Evolutionary conservation across 2,888 invertebrate genomes (phyloP).

Genomic region (Arctia plantaginis): DNA sequence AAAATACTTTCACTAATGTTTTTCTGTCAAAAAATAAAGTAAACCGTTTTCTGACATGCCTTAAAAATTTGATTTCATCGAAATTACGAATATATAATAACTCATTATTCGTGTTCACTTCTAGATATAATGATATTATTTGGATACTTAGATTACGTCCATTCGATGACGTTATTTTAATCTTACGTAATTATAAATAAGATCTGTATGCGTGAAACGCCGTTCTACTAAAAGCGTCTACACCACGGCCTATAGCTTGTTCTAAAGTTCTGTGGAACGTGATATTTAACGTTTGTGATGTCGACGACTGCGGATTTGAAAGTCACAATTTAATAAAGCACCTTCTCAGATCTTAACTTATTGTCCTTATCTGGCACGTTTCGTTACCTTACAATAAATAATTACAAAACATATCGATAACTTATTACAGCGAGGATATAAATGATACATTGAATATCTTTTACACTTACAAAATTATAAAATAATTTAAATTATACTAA

Average conservation of each 20-base stretch:
- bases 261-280: conserved; percentile 36
- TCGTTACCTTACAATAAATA: conserved; percentile 10
- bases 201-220: conserved; percentile 41
- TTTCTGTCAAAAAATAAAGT: no score
- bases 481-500: conserved; percentile 13
- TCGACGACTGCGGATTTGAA: conserved; percentile 31
- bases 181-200: conserved; percentile 37
- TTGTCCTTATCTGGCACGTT: conserved; percentile 18
- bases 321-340: conserved; percentile 6
- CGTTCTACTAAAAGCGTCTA: conserved; percentile 35
- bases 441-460: not conserved
- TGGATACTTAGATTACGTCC: conserved; percentile 1
- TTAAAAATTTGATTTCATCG: not conserved
- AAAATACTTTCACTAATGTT: no score
- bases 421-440: not conserved
- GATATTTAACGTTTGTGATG: conserved; percentile 13
- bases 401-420: not conserved
- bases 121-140: conserved; percentile 32
- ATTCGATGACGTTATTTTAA: conserved; percentile 25
- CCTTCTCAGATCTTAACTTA: conserved; percentile 25
- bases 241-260: conserved; percentile 25
- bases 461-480: not conserved
- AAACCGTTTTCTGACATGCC: not conserved
- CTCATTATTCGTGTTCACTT: not conserved
- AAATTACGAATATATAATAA: not conserved